Base-by-base conservation (phyloP, 1,140 invertebrate genomes). In the Drusus annulatus region DNA sequence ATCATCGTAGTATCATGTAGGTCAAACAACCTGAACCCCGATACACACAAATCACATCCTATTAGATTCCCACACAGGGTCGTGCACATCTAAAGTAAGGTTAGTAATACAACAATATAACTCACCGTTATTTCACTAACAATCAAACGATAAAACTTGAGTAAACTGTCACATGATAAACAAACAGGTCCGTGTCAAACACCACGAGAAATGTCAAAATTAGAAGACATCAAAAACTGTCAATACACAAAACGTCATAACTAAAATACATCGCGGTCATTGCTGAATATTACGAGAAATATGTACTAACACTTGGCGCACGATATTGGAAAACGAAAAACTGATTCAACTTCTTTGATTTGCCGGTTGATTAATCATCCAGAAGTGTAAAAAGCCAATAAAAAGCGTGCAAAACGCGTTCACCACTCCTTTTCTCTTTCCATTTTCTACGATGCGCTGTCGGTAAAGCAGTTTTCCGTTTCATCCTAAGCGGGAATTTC, bases 381-480 rank as follows among this genome's bases (percentile, higher is more conserved):
- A 65, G 25, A 69, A 78, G 21, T 50, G 62, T 69, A 56, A 51
- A 77, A 69, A 78, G 52, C 19, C 56, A 56, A 56, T 74, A 74
- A 73, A 71, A 79, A 73, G 65, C 68, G 63, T 54, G 76, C 76
- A 54, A 69, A 69, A 28, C 76, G 78, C 52, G 68, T 52, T 79
- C 68, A 79, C 78, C 78, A 79, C 78, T 79, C 78, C 78, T 79
- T 73, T 71, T 73, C 68, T 79, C 78, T 79, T 73, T 73, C 65
- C 65, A 74, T 71, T 79, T 73, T 63, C 51, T 63, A 74, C 78
- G 68, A 79, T 31, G 63, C 17, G 68, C 69, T 19, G 69, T 8
- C 50, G 69, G 69, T 28, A 54, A 54, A 15, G 25, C n/a, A 52
- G 69, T 3, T 56, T 52, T 56, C 69, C 56, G 13, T 16, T 50